Evolutionary conservation across 2,113 vertebrate genomes (phyloP), one percentile per base, ranked within the genome.

Genomic region (Oncorhynchus mykiss): DNA sequence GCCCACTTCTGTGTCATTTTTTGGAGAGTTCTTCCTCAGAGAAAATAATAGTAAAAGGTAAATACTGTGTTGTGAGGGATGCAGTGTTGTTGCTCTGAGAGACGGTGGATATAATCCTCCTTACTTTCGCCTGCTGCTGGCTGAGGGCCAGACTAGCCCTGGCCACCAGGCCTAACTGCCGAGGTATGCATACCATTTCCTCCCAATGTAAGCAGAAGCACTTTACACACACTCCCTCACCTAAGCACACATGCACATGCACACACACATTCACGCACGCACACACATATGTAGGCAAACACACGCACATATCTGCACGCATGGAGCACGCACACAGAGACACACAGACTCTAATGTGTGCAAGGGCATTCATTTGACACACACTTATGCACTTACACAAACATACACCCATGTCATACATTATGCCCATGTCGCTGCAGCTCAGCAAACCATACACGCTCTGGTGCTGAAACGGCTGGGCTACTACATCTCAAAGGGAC

Each of bases 151-250:
- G 86, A 67, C 27, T 45, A 76, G 78, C 69, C 74, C 22, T 78
- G 81, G 84, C 80, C 74, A 82, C 74, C 72, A 66, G 70, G 74
- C 74, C 68, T 83, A 39, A 73, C 24, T 85, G 80, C 80, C 72
- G 79, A 90, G 83, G 82, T 84, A 92, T 91, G 88, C 74, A 68
- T 57, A 85, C 88, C 85, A 90, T 91, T 91, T 91, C 89, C 87
- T 85, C 60, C 74, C 59, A 87, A 90, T 91, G 85, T 91, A 90
- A 92, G 90, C 91, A 88, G 69, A 69, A 57, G 72, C 34, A 27
- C 59, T 81, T 66, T 39, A 31, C 11, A 75, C 71, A 12, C 51
- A 69, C 74, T 74, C 25, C 31, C 67, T n/a, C 39, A 34, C 67
- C 4, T 18, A 20, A 3, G 24, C 14, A 14, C 25, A 13, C 9